These are phyloP conservation scores for Coregonus ussuriensis DNA, from an alignment of 2,797 vertebrate species.

Conservation along the genomic window DNA sequence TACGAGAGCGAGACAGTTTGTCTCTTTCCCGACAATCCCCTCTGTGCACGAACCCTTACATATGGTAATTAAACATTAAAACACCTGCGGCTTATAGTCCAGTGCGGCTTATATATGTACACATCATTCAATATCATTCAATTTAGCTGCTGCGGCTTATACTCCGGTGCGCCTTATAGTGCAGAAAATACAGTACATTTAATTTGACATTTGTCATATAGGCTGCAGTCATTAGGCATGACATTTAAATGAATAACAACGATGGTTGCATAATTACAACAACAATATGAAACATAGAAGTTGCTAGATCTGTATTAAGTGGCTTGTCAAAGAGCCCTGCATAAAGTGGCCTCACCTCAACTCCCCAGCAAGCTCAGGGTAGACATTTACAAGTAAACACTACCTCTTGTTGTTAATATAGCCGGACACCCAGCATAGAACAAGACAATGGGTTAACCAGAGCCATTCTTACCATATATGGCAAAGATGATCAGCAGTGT, in stretches of 20 bases:
- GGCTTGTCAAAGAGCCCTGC: background rate
- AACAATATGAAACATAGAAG: background rate
- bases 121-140: no score
- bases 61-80: no score
- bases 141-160: no score
- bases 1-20: no score
- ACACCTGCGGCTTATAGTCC: no score
- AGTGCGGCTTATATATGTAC: no score
- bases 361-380: background rate
- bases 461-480: background rate
- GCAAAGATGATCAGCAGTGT: background rate
- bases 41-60: no score
- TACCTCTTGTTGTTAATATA: background rate
- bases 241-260: background rate
- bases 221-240: background rate
- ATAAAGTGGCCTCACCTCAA: background rate
- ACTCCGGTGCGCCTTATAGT: no score
- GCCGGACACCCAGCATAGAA: background rate
- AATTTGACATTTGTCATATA: background rate
- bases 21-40: no score
- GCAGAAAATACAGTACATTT: background rate
- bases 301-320: background rate
- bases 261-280: background rate
- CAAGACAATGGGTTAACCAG: background rate
- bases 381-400: slow-evolving; percentile 4